Conservation (phyloP, 2,888 invertebrate genomes). For the Philereme vetulata region DNA sequence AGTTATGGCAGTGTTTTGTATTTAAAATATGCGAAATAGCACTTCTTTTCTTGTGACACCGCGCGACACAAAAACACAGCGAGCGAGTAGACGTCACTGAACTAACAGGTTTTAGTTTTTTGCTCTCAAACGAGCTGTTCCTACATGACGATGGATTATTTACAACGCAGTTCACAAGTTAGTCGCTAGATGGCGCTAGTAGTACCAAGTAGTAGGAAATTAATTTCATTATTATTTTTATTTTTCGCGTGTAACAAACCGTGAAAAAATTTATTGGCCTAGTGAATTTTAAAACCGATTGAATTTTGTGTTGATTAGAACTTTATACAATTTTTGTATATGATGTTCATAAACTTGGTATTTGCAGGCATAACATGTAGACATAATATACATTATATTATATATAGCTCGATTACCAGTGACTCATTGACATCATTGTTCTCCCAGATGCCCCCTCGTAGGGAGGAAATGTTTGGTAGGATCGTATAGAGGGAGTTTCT, state of each 20-base stretch:
- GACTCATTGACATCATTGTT: no score
- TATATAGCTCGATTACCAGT: no score
- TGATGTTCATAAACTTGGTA: no score
- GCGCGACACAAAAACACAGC: slow-evolving; percentile 71
- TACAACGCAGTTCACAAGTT: slow-evolving; percentile 43
- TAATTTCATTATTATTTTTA: slow-evolving; percentile 35
- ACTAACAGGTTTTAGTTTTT: slow-evolving; percentile 74
- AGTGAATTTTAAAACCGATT: slow-evolving; percentile 52
- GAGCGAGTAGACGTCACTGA: slow-evolving; percentile 64
- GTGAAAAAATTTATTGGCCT: slow-evolving; percentile 61
- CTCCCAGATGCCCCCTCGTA: no score
- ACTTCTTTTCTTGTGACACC: slow-evolving; percentile 44
- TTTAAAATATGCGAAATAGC: slow-evolving; percentile 34
- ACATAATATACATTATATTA: no score
- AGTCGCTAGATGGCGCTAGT: slow-evolving; percentile 58
- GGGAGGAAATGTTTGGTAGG: no score
- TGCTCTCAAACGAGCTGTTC: slow-evolving; percentile 47
- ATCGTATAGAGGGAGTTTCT: no score
- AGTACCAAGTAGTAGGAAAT: slow-evolving; percentile 31
- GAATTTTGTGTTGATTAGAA: slow-evolving; percentile 65
- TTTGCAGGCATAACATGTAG: no score
- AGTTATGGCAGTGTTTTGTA: slow-evolving; percentile 29
- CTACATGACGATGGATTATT: slow-evolving; percentile 65
- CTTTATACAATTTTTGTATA: slow-evolving; percentile 26
- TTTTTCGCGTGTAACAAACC: slow-evolving; percentile 57